Conservation (phyloP, 2,888 invertebrate species). For the Perithous albicinctus region DNA sequence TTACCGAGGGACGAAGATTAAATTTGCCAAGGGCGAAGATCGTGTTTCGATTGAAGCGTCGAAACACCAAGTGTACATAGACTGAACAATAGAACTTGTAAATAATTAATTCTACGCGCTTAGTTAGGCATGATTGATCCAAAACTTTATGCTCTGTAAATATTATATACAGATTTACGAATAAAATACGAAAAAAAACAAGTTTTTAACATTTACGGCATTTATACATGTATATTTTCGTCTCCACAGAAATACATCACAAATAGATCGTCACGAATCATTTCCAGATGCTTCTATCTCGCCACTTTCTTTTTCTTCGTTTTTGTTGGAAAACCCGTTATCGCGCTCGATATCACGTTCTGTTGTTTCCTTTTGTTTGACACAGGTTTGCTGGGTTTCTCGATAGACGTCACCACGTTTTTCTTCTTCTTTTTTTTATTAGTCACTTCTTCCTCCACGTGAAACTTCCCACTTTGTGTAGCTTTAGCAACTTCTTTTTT, state of each 20-base stretch:
- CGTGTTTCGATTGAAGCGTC: constrained; percentile 12
- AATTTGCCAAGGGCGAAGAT: not conserved
- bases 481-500: constrained; percentile 39
- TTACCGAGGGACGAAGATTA: not conserved
- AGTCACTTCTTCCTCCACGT: constrained; percentile 29
- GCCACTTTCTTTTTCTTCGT: constrained; percentile 72
- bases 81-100: constrained; percentile 73
- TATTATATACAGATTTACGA: constrained; percentile 69
- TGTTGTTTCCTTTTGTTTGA: constrained; percentile 59
- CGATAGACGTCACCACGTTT: constrained; percentile 66
- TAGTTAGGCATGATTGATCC: constrained; percentile 61
- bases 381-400: constrained; percentile 49
- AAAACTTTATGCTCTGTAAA: constrained; percentile 73
- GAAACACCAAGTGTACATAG: constrained; percentile 71
- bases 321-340: constrained; percentile 46
- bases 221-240: constrained; percentile 7
- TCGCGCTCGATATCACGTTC: constrained; percentile 44
- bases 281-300: constrained; percentile 49
- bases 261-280: constrained; percentile 36
- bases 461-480: constrained; percentile 46
- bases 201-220: not conserved
- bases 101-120: constrained; percentile 70
- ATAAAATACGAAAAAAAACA: constrained; percentile 55
- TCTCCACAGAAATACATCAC: not conserved
- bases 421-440: constrained; percentile 71